Percentiles rank a stretch among this genome's conserved stretches.
Evolutionary conservation across 2,888 invertebrate genomes (phyloP).

Genomic region (Tetrapedia diversipes): DNA sequence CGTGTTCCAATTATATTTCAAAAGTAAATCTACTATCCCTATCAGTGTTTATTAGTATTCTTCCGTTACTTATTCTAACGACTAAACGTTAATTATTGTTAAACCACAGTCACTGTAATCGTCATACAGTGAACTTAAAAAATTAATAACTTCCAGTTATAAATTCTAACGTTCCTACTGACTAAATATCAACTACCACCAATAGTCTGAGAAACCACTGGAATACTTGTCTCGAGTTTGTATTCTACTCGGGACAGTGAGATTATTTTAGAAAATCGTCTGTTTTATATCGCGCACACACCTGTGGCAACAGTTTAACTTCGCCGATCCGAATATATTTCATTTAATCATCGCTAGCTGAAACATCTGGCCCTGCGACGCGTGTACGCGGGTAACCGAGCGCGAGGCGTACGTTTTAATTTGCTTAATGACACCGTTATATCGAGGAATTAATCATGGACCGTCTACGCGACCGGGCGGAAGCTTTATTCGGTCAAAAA

Average conservation of each 20-base stretch:
- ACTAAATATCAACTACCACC: too few species aligned
- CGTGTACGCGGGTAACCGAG: background rate
- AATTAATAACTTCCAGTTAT: too few species aligned
- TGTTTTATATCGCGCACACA: constrained; percentile 4
- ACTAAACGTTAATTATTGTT: too few species aligned
- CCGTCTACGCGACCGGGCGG: background rate
- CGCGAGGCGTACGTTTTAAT: constrained; percentile 27
- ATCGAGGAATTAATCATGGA: constrained; percentile 34
- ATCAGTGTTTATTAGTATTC: too few species aligned
- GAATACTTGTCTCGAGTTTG: too few species aligned
- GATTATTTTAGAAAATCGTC: constrained; percentile 1
- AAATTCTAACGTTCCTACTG: too few species aligned
- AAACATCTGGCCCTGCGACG: constrained; percentile 17
- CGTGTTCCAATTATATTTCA: too few species aligned
- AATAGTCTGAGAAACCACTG: too few species aligned
- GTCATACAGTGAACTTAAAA: too few species aligned
- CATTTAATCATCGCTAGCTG: constrained; percentile 27
- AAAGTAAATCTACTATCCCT: too few species aligned
- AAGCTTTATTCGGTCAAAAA: constrained; percentile 24
- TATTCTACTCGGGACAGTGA: background rate
- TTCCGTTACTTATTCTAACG: too few species aligned
- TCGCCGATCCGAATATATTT: background rate
- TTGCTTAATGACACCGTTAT: constrained; percentile 38
- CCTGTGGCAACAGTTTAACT: constrained; percentile 19
- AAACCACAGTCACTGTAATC: too few species aligned